phyloP scores from a whole-genome alignment of 2,113 vertebrate genomes.

The Brienomyrus brachyistius region DNA sequence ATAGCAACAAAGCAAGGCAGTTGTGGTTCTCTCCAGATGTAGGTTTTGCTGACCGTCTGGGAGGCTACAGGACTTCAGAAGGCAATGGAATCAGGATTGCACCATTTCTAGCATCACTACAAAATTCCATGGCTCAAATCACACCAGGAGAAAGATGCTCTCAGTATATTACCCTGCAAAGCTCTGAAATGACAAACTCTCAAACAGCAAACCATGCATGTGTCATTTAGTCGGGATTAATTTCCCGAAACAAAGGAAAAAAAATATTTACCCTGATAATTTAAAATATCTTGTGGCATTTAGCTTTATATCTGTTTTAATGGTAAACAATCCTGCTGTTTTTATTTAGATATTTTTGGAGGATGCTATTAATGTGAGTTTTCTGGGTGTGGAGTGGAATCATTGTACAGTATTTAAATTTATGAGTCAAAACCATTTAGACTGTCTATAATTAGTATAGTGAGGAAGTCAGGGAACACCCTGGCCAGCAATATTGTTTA shows the following conservation, averaged over 20 bases:
- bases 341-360: background rate
- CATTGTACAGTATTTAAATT: background rate
- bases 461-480: background rate
- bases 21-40: background rate
- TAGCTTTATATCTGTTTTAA: background rate
- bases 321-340: background rate
- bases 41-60: too few relatives aligned
- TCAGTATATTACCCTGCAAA: background rate
- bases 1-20: background rate
- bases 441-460: background rate
- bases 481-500: background rate
- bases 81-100: background rate
- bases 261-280: background rate
- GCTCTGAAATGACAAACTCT: background rate
- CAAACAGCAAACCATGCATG: background rate
- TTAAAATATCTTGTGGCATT: background rate
- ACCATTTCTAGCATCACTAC: background rate
- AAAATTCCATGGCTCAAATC: background rate
- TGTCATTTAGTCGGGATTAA: background rate
- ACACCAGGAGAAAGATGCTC: background rate
- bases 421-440: background rate
- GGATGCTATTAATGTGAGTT: background rate
- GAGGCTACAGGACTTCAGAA: background rate
- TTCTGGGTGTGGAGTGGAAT: background rate
- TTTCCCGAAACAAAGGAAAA: background rate